Conservation (phyloP, 2,797 vertebrate genomes). For the Huso huso region DNA sequence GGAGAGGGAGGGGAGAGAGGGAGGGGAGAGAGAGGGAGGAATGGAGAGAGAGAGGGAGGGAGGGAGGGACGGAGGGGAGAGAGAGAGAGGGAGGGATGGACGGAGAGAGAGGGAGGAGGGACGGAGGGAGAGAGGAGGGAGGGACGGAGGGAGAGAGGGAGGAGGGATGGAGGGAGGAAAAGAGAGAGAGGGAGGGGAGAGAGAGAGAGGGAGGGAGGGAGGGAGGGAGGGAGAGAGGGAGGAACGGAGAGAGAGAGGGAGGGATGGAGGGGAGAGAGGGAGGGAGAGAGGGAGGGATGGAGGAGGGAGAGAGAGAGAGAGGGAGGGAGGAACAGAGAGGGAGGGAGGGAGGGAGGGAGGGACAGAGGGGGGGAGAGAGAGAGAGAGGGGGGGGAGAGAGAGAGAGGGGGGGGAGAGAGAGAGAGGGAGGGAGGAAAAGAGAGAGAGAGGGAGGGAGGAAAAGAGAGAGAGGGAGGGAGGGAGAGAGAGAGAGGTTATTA, state of each 20-base stretch:
- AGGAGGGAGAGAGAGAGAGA: background rate
- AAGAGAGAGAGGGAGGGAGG: background rate
- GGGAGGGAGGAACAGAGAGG: background rate
- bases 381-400: background rate
- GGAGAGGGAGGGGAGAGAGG: background rate
- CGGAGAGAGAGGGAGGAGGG: background rate
- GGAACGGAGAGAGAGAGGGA: too few species aligned
- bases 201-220: too few species aligned
- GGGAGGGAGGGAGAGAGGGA: too few species aligned
- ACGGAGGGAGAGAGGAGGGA: background rate
- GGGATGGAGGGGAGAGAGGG: too few species aligned
- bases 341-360: background rate
- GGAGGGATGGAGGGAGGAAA: too few species aligned
- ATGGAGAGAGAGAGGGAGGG: background rate
- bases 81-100: background rate
- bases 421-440: background rate
- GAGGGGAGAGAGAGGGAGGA: background rate
- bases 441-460: background rate
- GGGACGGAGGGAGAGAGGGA: too few species aligned
- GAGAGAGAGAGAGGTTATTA: background rate
- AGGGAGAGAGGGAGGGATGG: constrained; percentile 48
- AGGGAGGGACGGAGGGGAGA: background rate
- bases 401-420: background rate
- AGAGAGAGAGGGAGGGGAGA: too few species aligned
- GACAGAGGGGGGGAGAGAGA: background rate